These are phyloP conservation scores for Lasioglossum calceatum DNA, from an alignment of 2,888 invertebrate species.

Conservation along the genomic window DNA sequence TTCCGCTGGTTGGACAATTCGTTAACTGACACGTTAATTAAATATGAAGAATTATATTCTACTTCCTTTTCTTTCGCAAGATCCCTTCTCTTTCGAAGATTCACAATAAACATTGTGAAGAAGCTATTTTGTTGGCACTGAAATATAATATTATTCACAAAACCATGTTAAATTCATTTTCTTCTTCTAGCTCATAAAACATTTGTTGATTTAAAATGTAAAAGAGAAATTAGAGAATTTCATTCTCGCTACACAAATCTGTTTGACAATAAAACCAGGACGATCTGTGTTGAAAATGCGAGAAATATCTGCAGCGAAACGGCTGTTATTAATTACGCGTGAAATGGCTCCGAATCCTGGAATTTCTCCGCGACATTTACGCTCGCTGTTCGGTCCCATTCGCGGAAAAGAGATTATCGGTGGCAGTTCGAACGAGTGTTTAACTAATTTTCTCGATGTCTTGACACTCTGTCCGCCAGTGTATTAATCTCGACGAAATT, in stretches of 20 bases:
- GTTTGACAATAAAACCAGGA: background rate
- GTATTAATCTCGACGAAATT: constrained; percentile 18
- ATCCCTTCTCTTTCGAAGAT: no score
- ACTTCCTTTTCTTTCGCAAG: no score
- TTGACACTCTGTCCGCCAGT: constrained; percentile 7
- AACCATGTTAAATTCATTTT: background rate
- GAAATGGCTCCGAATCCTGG: background rate
- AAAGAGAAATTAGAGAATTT: no score
- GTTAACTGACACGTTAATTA: background rate
- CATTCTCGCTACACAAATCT: background rate
- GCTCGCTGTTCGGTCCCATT: background rate
- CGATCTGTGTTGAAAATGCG: background rate
- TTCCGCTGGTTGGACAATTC: background rate
- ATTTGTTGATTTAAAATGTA: background rate
- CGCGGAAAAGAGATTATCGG: background rate
- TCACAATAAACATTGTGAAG: background rate
- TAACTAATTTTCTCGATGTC: constrained; percentile 14
- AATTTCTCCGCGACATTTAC: background rate
- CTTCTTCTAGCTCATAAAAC: background rate
- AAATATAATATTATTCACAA: background rate
- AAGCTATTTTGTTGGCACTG: background rate
- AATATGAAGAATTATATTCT: background rate
- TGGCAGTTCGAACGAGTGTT: background rate
- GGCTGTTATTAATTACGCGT: background rate
- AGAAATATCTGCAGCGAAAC: background rate